Percentiles rank a stretch among this genome's conserved stretches.
These are phyloP conservation scores for Drosophila lutescens DNA, from an alignment of 2,888 invertebrate genomes.

Conservation along the genomic window DNA sequence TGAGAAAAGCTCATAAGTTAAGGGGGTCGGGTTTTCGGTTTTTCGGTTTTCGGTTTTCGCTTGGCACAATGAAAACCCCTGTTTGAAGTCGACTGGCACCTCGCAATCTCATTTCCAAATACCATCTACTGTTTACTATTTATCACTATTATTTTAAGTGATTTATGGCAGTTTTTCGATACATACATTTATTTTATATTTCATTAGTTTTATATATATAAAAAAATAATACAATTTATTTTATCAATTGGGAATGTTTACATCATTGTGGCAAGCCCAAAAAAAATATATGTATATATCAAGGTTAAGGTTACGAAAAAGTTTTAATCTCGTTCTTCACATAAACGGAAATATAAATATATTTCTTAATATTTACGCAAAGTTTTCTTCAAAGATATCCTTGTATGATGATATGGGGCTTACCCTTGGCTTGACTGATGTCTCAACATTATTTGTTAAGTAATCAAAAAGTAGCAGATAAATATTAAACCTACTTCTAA, in stretches of 20 bases:
- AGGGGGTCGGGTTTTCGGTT: neutral
- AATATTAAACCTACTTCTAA: neutral
- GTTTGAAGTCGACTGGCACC: neutral
- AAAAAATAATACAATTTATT: neutral
- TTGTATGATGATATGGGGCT: no score
- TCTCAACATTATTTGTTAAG: neutral
- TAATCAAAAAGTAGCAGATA: neutral
- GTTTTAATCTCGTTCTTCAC: neutral
- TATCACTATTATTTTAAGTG: neutral
- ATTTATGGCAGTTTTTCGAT: neutral
- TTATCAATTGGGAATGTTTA: neutral
- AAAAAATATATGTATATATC: neutral
- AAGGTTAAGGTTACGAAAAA: conserved; percentile 3
- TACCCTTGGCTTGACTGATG: neutral
- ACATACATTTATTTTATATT: no score
- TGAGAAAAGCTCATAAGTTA: conserved; percentile 35
- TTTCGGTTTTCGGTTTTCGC: no score
- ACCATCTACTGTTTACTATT: neutral
- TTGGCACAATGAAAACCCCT: conserved; percentile 20
- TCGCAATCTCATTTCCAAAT: conserved; percentile 23
- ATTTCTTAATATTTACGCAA: neutral
- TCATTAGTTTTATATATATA: neutral
- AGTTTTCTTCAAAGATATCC: neutral
- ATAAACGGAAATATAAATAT: no score
- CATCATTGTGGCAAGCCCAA: neutral